These are phyloP conservation scores for Cheilosia vernalis DNA, from an alignment of 2,888 invertebrate species.

Conservation along the genomic window DNA sequence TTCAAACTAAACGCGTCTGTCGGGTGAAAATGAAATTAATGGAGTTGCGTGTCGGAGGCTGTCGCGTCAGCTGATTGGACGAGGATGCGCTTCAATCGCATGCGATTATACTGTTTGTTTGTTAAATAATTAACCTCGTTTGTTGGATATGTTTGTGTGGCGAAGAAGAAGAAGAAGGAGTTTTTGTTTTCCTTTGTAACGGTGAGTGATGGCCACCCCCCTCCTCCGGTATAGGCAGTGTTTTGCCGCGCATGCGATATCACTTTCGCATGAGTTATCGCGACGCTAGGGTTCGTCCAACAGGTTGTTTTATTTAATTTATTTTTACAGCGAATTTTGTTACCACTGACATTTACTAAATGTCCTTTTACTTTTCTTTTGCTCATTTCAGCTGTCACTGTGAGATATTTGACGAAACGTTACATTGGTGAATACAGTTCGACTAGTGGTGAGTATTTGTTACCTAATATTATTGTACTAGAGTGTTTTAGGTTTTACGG, in stretches of 20 bases:
- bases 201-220: neutral
- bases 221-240: neutral
- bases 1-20: slow-evolving; percentile 45
- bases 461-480: neutral
- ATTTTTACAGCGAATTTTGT: neutral
- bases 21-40: slow-evolving; percentile 66
- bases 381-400: slow-evolving; percentile 89
- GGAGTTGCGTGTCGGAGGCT: slow-evolving; percentile 70
- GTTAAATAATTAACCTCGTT: slow-evolving; percentile 70
- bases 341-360: neutral
- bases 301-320: slow-evolving; percentile 30
- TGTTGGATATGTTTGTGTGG: slow-evolving; percentile 39
- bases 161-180: neutral
- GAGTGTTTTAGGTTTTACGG: neutral
- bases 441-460: slow-evolving; percentile 88
- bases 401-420: slow-evolving; percentile 90
- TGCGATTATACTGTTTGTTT: slow-evolving; percentile 57
- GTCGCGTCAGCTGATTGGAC: slow-evolving; percentile 50
- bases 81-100: slow-evolving; percentile 38
- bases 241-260: neutral
- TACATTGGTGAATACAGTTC: slow-evolving; percentile 93
- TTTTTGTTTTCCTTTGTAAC: neutral
- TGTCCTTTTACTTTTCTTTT: slow-evolving; percentile 38
- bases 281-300: neutral
- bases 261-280: slow-evolving; percentile 16